phyloP scores from a whole-genome alignment of 53 echinoderm and acorn worm species.

The Stichopus horrens region DNA sequence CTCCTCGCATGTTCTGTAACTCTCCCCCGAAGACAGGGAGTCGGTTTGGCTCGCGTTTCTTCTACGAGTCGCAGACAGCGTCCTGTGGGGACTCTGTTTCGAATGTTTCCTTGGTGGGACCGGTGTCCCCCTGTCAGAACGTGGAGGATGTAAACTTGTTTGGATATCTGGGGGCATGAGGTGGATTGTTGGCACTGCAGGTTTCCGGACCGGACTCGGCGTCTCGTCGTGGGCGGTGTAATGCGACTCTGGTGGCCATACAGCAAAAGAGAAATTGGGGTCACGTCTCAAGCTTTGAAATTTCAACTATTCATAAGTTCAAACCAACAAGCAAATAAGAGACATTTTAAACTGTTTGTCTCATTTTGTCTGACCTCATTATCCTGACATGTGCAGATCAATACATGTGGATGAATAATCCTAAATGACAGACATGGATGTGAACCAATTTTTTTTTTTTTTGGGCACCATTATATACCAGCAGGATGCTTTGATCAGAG shows the following conservation, averaged over 20 bases:
- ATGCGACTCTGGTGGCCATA: conserved; percentile 13
- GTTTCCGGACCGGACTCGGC: conserved; percentile 35
- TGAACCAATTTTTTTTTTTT: too few species aligned
- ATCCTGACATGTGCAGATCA: not conserved
- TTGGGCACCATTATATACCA: too few species aligned
- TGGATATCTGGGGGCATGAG: conserved; percentile 38
- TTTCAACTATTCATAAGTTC: not conserved
- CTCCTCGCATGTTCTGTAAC: conserved; percentile 41
- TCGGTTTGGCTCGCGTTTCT: conserved; percentile 37
- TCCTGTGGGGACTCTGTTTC: conserved; percentile 31
- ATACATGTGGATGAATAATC: not conserved
- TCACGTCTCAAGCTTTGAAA: not conserved
- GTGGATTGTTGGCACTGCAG: conserved; percentile 34
- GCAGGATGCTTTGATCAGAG: too few species aligned
- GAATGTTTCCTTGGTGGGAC: conserved; percentile 46
- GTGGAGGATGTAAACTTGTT: conserved; percentile 21
- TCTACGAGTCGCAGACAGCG: not conserved
- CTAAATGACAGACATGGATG: too few species aligned
- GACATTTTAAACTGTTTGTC: too few species aligned
- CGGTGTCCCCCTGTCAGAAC: conserved; percentile 30
- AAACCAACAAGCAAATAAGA: too few species aligned
- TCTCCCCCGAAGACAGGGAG: conserved; percentile 37
- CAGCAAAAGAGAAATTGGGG: not conserved
- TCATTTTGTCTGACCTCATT: not conserved
- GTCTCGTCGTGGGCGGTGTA: conserved; percentile 28